These are phyloP conservation scores for Petromus typicus DNA, from an alignment of 2,113 vertebrate genomes.

Conservation along the genomic window DNA sequence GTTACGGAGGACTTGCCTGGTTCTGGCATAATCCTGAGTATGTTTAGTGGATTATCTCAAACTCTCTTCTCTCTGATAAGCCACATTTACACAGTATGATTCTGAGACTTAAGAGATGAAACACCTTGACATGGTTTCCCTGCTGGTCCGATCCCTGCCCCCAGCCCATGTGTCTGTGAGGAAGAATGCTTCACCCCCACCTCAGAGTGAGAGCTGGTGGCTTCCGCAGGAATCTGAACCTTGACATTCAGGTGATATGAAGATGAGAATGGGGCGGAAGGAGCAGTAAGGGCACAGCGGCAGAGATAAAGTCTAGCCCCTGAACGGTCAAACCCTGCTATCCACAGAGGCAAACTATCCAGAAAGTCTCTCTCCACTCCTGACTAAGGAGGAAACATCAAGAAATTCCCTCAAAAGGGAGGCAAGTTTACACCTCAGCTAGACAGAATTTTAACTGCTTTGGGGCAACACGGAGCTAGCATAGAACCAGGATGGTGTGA, in stretches of 20 bases:
- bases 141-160: background rate
- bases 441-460: background rate
- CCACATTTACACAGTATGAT: background rate
- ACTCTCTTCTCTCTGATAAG: background rate
- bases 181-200: background rate
- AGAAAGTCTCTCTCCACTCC: background rate
- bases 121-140: background rate
- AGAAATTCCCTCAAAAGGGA: background rate
- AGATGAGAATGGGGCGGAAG: background rate
- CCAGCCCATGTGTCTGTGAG: too few species aligned
- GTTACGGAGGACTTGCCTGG: background rate
- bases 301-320: background rate
- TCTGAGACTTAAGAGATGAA: background rate
- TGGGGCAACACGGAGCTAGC: background rate
- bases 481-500: background rate
- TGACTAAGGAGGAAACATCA: background rate
- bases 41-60: background rate
- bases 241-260: background rate
- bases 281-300: background rate
- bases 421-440: background rate
- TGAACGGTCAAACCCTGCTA: background rate
- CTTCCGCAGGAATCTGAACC: too few species aligned
- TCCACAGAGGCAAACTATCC: background rate
- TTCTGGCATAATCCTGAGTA: background rate
- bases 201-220: background rate